Evolutionary conservation across 2,113 vertebrate genomes (phyloP).

Genomic region (Eudyptes chrysolophus): DNA sequence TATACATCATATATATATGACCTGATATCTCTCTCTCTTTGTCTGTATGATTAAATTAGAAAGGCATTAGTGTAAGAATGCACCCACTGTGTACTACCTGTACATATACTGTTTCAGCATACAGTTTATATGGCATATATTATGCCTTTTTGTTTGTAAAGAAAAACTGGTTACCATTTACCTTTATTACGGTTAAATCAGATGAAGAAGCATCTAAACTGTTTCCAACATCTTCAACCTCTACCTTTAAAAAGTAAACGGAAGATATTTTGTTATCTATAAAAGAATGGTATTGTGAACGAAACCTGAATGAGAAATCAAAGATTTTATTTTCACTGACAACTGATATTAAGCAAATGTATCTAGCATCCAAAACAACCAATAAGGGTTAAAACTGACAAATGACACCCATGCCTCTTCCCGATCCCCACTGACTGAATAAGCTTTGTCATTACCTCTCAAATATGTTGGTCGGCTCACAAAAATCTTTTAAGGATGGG

Average conservation of each 20-base stretch:
- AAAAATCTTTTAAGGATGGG: not conserved
- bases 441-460: not conserved
- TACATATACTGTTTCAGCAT: not conserved
- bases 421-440: not conserved
- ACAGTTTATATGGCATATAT: fast-evolving
- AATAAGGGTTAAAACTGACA: not conserved
- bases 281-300: not conserved
- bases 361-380: not conserved
- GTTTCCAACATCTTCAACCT: conserved; percentile 61
- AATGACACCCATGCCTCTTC: not conserved
- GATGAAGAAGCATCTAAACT: conserved; percentile 58
- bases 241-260: conserved; percentile 52
- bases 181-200: conserved; percentile 63
- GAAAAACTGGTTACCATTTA: conserved; percentile 10
- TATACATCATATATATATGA: not conserved
- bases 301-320: not conserved
- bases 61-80: not conserved
- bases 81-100: not conserved
- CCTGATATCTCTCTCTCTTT: not conserved
- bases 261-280: not conserved
- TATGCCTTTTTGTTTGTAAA: not conserved
- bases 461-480: not conserved
- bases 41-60: not conserved
- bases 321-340: not conserved
- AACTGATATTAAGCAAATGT: not conserved